These are phyloP conservation scores for Aviceda cuculoides DNA, from an alignment of 2,797 vertebrate species.

Conservation along the genomic window DNA sequence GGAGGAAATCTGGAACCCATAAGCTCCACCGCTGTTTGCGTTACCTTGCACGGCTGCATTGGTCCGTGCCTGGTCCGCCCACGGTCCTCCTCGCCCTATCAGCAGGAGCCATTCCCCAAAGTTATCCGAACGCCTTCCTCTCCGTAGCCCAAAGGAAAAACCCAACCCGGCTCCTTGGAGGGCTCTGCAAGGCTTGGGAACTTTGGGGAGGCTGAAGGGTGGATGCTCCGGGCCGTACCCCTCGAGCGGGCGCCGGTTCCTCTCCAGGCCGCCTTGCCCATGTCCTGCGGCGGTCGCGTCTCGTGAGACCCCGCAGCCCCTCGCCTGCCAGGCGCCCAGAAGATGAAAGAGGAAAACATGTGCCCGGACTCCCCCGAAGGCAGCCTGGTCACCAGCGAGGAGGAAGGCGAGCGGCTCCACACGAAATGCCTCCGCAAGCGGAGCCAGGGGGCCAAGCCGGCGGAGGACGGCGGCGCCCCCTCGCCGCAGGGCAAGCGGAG, in stretches of 20 bases:
- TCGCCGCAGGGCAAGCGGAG: constrained; percentile 80
- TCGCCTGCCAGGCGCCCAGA: not conserved
- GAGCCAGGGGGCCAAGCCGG: constrained; percentile 66
- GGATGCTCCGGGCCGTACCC: not conserved
- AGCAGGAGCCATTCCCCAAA: constrained; percentile 52
- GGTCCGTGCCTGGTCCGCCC: constrained; percentile 64
- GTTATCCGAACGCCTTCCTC: constrained; percentile 62
- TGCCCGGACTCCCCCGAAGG: constrained; percentile 80
- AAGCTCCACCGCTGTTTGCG: constrained; percentile 84
- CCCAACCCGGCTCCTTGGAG: constrained; percentile 36
- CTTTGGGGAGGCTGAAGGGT: not conserved
- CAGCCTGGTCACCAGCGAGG: constrained; percentile 77
- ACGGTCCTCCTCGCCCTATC: constrained; percentile 76
- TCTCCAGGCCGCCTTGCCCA: not conserved
- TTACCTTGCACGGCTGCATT: constrained; percentile 74
- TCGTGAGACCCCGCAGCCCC: not conserved
- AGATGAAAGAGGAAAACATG: constrained; percentile 85
- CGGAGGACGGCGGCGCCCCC: constrained; percentile 58
- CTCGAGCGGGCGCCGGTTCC: not conserved
- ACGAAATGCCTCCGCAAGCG: constrained; percentile 81
- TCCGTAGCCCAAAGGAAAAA: constrained; percentile 46
- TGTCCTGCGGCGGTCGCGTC: not conserved
- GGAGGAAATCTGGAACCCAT: constrained; percentile 92
- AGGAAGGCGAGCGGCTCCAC: constrained; percentile 73
- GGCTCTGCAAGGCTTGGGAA: constrained; percentile 40